Percentiles rank a stretch among this genome's conserved stretches.
phyloP scores from a whole-genome alignment of 1,140 invertebrate genomes.

The Drosophila prosaltans region DNA sequence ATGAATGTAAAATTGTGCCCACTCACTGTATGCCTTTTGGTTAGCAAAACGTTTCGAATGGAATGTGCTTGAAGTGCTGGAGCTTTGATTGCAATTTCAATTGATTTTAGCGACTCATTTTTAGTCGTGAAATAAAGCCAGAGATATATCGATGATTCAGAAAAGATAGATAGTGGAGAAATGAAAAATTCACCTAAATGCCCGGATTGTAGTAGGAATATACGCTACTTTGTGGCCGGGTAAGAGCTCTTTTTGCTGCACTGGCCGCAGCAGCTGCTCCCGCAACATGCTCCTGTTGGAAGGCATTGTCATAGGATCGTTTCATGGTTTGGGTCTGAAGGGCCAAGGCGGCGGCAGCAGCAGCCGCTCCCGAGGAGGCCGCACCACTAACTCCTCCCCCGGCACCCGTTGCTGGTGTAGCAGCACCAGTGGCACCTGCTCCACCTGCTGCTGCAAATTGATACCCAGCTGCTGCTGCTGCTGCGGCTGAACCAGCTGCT shows the following conservation, averaged over 20 bases:
- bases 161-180: no score
- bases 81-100: slow-evolving; percentile 21
- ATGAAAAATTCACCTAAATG: slow-evolving; percentile 38
- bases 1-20: slow-evolving; percentile 32
- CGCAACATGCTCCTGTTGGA: slow-evolving; percentile 69
- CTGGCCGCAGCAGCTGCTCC: slow-evolving; percentile 64
- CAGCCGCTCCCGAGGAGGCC: slow-evolving; percentile 14
- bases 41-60: slow-evolving; percentile 36
- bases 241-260: slow-evolving; percentile 73
- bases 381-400: slow-evolving; percentile 56
- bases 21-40: slow-evolving; percentile 26
- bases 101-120: neutral
- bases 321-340: slow-evolving; percentile 74
- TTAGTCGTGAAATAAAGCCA: no score
- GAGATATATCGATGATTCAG: no score
- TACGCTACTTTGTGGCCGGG: slow-evolving; percentile 55
- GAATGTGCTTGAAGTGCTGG: slow-evolving; percentile 61
- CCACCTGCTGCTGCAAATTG: slow-evolving; percentile 39
- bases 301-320: slow-evolving; percentile 80
- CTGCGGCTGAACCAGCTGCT: slow-evolving; percentile 16
- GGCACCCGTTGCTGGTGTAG: slow-evolving; percentile 22
- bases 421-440: slow-evolving; percentile 20
- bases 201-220: slow-evolving; percentile 78
- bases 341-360: slow-evolving; percentile 33
- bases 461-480: slow-evolving; percentile 34